Evolutionary conservation across 2,888 invertebrate genomes (phyloP), one percentile per base, ranked within the genome.

Genomic region (Saturnia japonica): DNA sequence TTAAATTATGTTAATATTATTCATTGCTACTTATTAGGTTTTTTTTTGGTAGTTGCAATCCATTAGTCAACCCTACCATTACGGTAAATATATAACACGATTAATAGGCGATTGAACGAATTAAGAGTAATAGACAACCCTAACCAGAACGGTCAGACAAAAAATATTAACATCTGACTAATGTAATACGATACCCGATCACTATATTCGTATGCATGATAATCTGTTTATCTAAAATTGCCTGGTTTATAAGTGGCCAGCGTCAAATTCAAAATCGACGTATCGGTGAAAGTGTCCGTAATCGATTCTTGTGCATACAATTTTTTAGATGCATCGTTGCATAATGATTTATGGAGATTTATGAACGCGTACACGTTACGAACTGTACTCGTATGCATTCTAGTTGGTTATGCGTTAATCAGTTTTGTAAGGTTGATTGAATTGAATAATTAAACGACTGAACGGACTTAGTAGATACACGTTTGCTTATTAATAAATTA

Each of bases 181-280:
- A 80, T 83, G 86, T 79, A 76, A 83, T 85, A 86, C 87, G 87
- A 85, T 83, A 82, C 78, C 80, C 82, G 86, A 89, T 88, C 85
- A 87, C 85, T 81, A 83, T 82, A 83, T 84, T 81, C 79, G 81
- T 80, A 77, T 82, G 79, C 81, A 77, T 76, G 86, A 88, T 88
- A 83, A 86, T 85, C 82, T 84, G 86, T 88, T 88, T 85, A 88
- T 88, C 85, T 88, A 79, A 87, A 90, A 89, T 86, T 86, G 86
- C 82, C 85, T 79, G 84, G 84, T 82, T 86, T 86, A 85, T 83
- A 86, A 77, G 78, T 78, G 82, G 76, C 73, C 77, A 75, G 80
- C 81, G 80, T 80, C 78, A 80, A 80, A 80, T 81, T 78, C 73
- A 71, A 74, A 74, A 70, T 54, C 66, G 16, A 68, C 75, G 73